Percentiles rank a stretch among this genome's conserved stretches.
Conservation (phyloP, 2,888 invertebrate species). For the Lasioglossum pauxillum region DNA sequence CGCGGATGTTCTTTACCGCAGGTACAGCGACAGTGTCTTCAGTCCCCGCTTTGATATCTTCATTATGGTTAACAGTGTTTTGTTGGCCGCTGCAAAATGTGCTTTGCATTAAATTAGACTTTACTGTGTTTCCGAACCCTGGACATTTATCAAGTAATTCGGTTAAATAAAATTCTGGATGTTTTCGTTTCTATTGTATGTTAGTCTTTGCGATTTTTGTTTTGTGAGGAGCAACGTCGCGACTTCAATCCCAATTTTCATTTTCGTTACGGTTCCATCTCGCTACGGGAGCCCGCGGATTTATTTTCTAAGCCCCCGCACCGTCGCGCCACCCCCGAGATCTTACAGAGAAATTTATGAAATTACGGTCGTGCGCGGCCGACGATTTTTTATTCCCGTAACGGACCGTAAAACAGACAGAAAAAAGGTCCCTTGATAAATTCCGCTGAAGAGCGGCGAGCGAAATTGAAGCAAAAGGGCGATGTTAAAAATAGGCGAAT, state of each 20-base stretch:
- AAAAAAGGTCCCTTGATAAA: neutral
- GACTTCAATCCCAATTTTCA: slow-evolving; percentile 29
- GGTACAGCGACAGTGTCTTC: neutral
- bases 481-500: slow-evolving; percentile 9
- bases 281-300: neutral
- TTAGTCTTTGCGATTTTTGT: neutral
- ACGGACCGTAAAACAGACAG: neutral
- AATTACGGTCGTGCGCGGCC: slow-evolving; percentile 4
- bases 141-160: neutral
- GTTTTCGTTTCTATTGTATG: no score
- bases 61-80: neutral
- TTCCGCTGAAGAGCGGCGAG: neutral
- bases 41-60: neutral
- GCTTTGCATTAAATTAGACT: neutral
- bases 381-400: slow-evolving; percentile 15
- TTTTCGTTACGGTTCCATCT: slow-evolving; percentile 20
- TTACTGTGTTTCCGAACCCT: no score
- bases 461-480: slow-evolving; percentile 2
- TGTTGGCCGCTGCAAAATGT: neutral
- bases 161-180: neutral
- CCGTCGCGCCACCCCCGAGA: neutral
- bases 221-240: neutral
- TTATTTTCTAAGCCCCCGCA: slow-evolving; percentile 9
- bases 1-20: neutral
- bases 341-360: slow-evolving; percentile 15